These are phyloP conservation scores for Calameuta idolon DNA, from an alignment of 2,888 invertebrate genomes.

Conservation along the genomic window DNA sequence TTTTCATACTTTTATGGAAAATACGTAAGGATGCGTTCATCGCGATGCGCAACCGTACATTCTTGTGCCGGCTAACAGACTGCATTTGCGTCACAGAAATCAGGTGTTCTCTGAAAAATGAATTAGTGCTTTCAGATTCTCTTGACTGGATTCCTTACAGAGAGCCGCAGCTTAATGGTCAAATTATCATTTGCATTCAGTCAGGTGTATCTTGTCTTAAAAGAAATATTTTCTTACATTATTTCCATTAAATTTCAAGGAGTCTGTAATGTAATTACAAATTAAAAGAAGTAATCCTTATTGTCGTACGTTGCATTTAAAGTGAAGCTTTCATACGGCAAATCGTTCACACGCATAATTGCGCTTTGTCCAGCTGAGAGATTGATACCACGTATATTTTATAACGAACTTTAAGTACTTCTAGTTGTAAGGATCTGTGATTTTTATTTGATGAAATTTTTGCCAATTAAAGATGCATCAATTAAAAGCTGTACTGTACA, in stretches of 20 bases:
- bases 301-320: not conserved
- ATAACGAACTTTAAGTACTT: not conserved
- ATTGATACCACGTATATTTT: not conserved
- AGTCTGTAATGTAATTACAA: not conserved
- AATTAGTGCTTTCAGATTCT: not conserved
- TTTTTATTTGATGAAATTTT: not conserved
- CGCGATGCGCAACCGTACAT: not conserved
- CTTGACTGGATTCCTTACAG: not conserved
- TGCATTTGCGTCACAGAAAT: not conserved
- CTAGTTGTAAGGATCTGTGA: not conserved
- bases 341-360: not conserved
- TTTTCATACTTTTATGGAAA: not conserved
- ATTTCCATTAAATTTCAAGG: not conserved
- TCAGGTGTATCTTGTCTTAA: not conserved
- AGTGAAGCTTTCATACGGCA: not conserved
- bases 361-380: not conserved
- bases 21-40: not conserved
- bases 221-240: not conserved
- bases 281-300: not conserved
- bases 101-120: not conserved
- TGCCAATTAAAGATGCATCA: not conserved
- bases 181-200: not conserved
- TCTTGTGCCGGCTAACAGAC: not conserved
- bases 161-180: not conserved
- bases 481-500: not conserved